Evolutionary conservation across 1,140 invertebrate genomes (phyloP), one percentile per base, ranked within the genome.

Genomic region (Subanguina moxae): DNA sequence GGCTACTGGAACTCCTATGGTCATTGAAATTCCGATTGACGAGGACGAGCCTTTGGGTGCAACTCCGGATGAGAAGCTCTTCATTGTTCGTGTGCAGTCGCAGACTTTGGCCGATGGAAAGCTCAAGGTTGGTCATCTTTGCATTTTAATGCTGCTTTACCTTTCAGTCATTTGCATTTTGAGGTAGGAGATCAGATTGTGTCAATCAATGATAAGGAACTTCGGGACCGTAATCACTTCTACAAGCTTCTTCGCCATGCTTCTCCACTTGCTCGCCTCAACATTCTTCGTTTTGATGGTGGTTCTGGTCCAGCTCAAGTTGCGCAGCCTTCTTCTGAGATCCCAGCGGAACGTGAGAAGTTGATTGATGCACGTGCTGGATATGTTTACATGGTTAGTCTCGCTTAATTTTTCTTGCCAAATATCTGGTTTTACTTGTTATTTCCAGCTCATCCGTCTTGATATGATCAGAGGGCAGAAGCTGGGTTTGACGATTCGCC

Each of bases 281-380:
- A 27, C 9, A 61, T 78, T 19, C 15, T 38, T 17, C 70, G 78
- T 48, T 69, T 70, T 15, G 32, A 8, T 52, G 23, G 48, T 25
- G 48, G 23, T 3, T 38, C 32, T 13, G 59, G 21, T 28, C 21
- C 59, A 21, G 59, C 21, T 28, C 62, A 61, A 61, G 58, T 28
- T 19, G 38, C 38, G 5, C 3, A 3, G 5, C 21, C 28, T 25
- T 8, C 66, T 25, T 21, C 17, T 7, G 38, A 25, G 38, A 79
- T 79, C 56, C 77, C 77, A 13, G 63, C 72, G 7, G 77, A 79
- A 25, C 76, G 77, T 62, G 74, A 56, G n/a, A 72, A 73, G 65
- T 70, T 77, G 23, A 78, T 79, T 56, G 69, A 80, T 43, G 69
- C 73, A 27, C 75, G 77, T 43, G 75, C 76, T 59, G 77, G 77